phyloP scores from a whole-genome alignment of 23 tunicate genomes.

The Pegea sp. region DNA sequence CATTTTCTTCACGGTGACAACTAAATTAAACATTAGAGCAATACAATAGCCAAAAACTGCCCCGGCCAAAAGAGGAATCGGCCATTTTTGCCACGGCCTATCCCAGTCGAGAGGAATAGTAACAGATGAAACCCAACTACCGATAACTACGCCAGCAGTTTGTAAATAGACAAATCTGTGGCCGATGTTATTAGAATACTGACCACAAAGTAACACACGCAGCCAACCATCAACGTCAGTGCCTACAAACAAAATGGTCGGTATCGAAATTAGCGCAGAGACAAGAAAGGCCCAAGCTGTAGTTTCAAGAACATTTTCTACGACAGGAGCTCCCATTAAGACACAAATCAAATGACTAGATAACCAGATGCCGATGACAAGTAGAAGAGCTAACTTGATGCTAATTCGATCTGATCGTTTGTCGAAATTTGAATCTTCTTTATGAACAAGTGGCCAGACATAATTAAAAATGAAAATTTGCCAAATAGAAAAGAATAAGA shows the following conservation, averaged over 20 bases:
- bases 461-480: no score
- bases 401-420: no score
- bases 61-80: slow-evolving; percentile 62
- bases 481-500: no score
- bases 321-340: slow-evolving; percentile 57
- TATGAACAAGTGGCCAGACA: no score
- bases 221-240: slow-evolving; percentile 6
- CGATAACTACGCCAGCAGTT: slow-evolving; percentile 16
- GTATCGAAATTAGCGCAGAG: slow-evolving; percentile 26
- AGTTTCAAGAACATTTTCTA: slow-evolving; percentile 24
- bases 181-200: background rate
- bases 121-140: slow-evolving; percentile 66
- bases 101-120: slow-evolving; percentile 91
- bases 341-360: slow-evolving; percentile 24
- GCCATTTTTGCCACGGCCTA: slow-evolving; percentile 89
- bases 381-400: no score
- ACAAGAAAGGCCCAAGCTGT: slow-evolving; percentile 41
- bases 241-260: slow-evolving; percentile 30
- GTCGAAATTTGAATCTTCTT: no score
- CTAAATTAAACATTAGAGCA: slow-evolving; percentile 12
- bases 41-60: slow-evolving; percentile 29
- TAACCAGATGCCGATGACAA: slow-evolving; percentile 2
- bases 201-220: slow-evolving; percentile 34
- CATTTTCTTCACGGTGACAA: slow-evolving; percentile 13
- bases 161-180: slow-evolving; percentile 29